Evolutionary conservation across 2,888 invertebrate species (phyloP).

Genomic region (Eupeodes luniger): DNA sequence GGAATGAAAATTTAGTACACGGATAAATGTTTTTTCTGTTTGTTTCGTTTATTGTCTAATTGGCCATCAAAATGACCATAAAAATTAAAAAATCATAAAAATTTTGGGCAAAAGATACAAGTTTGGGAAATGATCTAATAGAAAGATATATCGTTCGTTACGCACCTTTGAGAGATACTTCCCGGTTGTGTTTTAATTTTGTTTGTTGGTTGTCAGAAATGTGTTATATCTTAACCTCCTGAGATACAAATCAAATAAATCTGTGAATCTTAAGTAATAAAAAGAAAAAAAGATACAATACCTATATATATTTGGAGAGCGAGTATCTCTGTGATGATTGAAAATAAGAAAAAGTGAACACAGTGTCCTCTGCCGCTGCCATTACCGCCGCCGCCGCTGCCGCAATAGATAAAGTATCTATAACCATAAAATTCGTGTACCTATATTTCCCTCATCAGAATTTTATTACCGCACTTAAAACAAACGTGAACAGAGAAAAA

Average conservation of each 20-base stretch:
- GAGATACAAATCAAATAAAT: constrained; percentile 20
- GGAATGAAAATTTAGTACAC: constrained; percentile 64
- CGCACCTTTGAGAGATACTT: constrained; percentile 11
- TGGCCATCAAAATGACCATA: constrained; percentile 46
- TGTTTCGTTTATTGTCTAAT: constrained; percentile 27
- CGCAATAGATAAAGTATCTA: constrained; percentile 39
- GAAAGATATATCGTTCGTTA: constrained; percentile 8
- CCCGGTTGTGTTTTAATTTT: constrained; percentile 41
- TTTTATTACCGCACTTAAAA: constrained; percentile 66
- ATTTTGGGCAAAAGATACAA: constrained; percentile 30
- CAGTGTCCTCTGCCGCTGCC: constrained; percentile 20
- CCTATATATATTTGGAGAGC: background rate
- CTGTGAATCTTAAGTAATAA: constrained; percentile 44
- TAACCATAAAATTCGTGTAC: constrained; percentile 46
- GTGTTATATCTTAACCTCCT: background rate
- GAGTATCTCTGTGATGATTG: constrained; percentile 30
- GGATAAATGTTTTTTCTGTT: constrained; percentile 30
- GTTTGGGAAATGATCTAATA: constrained; percentile 6
- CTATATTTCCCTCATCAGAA: constrained; percentile 58
- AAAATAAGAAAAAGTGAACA: constrained; percentile 32
- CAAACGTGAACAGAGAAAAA: constrained; percentile 68
- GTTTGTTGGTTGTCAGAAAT: constrained; percentile 7
- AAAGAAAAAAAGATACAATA: constrained; percentile 42
- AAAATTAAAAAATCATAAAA: constrained; percentile 36
- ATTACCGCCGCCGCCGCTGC: background rate